These are phyloP conservation scores for Bombus impatiens DNA, from an alignment of 1,140 invertebrate genomes.

Conservation along the genomic window DNA sequence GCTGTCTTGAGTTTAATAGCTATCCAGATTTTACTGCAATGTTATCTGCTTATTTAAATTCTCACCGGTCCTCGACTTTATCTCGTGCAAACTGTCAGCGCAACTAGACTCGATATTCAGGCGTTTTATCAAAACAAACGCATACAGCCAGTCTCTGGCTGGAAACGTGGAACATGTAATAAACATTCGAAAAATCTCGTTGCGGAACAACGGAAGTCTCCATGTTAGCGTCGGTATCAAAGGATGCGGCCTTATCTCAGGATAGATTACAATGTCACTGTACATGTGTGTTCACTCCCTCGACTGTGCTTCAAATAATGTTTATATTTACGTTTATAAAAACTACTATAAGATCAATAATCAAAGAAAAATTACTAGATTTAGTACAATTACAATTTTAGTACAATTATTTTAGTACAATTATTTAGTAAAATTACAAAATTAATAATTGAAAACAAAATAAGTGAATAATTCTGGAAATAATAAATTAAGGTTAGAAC, in stretches of 20 bases:
- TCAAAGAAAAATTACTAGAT: neutral
- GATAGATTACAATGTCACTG: slow-evolving; percentile 21
- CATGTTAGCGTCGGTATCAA: slow-evolving; percentile 75
- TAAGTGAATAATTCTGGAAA: neutral
- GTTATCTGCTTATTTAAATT: slow-evolving; percentile 14
- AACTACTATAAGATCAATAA: neutral
- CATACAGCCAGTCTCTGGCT: too few relatives aligned
- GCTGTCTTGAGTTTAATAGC: neutral
- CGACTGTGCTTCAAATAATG: neutral
- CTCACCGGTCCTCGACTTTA: neutral
- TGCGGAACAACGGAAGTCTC: slow-evolving; percentile 64
- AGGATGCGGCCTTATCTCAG: slow-evolving; percentile 75
- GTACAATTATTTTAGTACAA: too few relatives aligned
- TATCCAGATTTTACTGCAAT: neutral
- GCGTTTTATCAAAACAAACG: slow-evolving; percentile 21
- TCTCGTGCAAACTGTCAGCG: slow-evolving; percentile 5
- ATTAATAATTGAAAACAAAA: too few relatives aligned
- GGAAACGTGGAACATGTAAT: neutral
- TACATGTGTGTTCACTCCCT: neutral
- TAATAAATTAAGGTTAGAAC: neutral
- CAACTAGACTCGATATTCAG: neutral
- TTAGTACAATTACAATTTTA: too few relatives aligned
- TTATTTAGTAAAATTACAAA: too few relatives aligned
- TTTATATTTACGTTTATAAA: neutral
- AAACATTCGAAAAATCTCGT: slow-evolving; percentile 3